Base-by-base conservation (phyloP, 2,113 vertebrate genomes). In the Brachypodius melanocephalos region DNA sequence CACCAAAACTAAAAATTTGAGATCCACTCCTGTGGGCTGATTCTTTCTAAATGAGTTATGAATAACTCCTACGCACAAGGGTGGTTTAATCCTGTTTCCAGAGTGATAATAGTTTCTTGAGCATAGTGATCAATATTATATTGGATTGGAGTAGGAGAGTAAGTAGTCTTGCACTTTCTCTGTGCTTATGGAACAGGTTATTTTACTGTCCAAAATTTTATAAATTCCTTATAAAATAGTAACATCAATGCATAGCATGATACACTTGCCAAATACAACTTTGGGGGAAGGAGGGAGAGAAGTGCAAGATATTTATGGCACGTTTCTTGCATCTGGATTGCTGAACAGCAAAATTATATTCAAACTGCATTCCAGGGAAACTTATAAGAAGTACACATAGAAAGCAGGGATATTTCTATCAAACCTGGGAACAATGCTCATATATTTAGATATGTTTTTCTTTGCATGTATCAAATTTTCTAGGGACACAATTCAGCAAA, bases 331-430 rank as follows among this genome's bases (percentile, higher is more conserved):
- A 93, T 36, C 90, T 58, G 46, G 67, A 61, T 29, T 88, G 75
- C 54, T 76, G 58, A 95, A 94, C 43, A 81, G 54, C 59, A 73
- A 68, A 85, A 79, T 74, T 40, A 32, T 36, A 87, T 82, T 76
- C 88, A 84, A 89, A 90, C 65, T 62, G 17, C n/a, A 73, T 95
- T 92, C 72, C 90, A 73, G 63, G 49, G n/a, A 95, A 88, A 88
- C 1, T 19, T 31, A 45, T 45, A 88, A 75, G 19, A 67, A 88
- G 28, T 75, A 82, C 15, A 69, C 36, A 73, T 2, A 80, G 45
- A 92, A 85, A 88, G 58, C 17, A 83, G 81, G 85, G 88, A 69
- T 54, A 90, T 63, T 93, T 90, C 59, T 59, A 66, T n/a, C 62
- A 80, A 88, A 80, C 34, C 63, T 88, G 14, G 25, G 17, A 95